Percentiles rank a stretch among this genome's conserved stretches.
These are phyloP conservation scores for rabbit (Oryctolagus cuniculus) DNA, from an alignment of 2,113 vertebrate species.

Conservation along the genomic window DNA sequence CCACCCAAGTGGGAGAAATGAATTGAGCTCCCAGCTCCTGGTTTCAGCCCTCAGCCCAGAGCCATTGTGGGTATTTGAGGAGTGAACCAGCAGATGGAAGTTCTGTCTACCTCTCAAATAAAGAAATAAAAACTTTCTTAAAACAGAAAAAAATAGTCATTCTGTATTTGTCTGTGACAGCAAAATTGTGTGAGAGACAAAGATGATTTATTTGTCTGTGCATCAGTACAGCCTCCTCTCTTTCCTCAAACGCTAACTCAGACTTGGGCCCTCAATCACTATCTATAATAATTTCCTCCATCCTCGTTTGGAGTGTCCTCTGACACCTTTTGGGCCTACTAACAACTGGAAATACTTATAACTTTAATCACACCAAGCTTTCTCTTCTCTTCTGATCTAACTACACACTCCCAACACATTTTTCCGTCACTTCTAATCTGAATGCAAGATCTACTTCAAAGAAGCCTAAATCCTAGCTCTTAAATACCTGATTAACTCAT, in stretches of 20 bases:
- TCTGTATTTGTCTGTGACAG: background rate
- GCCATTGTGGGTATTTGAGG: too few relatives aligned
- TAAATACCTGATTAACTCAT: background rate
- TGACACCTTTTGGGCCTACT: background rate
- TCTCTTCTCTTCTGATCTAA: background rate
- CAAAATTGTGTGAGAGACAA: background rate
- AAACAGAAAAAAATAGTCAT: background rate
- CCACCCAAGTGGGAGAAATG: too few relatives aligned
- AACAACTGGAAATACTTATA: background rate
- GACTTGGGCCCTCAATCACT: background rate
- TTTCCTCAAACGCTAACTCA: background rate
- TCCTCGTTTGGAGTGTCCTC: background rate
- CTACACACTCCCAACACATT: background rate
- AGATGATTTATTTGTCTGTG: background rate
- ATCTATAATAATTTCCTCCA: background rate
- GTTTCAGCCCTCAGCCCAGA: too few relatives aligned
- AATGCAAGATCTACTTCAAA: background rate
- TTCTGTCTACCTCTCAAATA: too few relatives aligned
- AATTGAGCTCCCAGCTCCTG: too few relatives aligned
- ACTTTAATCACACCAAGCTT: background rate
- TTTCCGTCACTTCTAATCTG: background rate
- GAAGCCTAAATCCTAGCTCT: slow-evolving; percentile 12
- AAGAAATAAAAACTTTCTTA: too few relatives aligned
- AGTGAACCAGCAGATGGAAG: too few relatives aligned
- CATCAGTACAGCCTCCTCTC: background rate